Conservation (phyloP, 2,113 vertebrate genomes). For the Hypocryptadius cinnamomeus region DNA sequence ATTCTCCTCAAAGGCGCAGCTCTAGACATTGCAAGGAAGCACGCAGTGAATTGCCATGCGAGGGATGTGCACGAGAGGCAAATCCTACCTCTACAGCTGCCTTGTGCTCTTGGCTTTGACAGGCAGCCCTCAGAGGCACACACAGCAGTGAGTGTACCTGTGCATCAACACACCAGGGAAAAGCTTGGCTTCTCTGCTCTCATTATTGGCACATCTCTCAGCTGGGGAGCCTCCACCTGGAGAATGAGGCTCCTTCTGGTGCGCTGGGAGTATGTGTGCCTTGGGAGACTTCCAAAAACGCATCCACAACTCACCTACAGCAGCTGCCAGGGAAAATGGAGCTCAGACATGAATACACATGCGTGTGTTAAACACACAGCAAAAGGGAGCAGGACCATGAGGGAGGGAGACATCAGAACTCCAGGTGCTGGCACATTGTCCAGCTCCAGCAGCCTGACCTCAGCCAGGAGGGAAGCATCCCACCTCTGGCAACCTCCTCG, state of each 20-base stretch:
- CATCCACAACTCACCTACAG: neutral
- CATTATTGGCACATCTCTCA: neutral
- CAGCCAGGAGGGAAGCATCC: neutral
- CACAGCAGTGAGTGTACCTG: neutral
- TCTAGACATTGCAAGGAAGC: neutral
- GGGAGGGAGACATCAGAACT: constrained; percentile 3
- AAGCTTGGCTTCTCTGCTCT: neutral
- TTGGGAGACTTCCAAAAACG: neutral
- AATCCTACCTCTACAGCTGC: neutral
- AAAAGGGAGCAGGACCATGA: neutral
- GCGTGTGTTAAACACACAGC: neutral
- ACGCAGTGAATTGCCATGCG: neutral
- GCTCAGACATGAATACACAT: neutral
- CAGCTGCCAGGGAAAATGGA: neutral
- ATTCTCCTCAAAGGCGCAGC: neutral
- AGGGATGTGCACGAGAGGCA: neutral
- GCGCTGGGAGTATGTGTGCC: neutral
- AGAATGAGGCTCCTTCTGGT: neutral
- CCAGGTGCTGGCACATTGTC: neutral
- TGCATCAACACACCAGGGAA: neutral
- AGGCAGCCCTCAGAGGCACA: neutral
- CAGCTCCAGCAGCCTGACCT: neutral
- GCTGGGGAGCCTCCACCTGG: neutral
- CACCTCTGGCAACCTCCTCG: neutral
- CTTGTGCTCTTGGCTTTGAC: neutral